phyloP scores from a whole-genome alignment of 2,797 vertebrate genomes.

The Pagetopsis macropterus region DNA sequence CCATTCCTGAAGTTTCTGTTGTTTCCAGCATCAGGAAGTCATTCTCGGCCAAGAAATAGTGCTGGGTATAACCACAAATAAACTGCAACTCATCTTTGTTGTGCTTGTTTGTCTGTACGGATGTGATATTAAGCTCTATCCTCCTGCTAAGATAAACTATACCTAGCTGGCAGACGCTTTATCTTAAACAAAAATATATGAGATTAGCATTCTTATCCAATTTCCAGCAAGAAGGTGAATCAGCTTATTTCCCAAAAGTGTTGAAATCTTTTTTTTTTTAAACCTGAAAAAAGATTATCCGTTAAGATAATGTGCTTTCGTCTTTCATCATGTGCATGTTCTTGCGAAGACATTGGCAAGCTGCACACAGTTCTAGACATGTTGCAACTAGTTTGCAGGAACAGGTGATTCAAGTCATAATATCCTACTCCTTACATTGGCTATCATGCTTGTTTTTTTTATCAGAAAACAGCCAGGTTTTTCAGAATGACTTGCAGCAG shows the following conservation, averaged over 20 bases:
- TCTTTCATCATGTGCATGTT: neutral
- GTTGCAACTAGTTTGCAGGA: constrained; percentile 44
- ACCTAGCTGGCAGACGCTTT: neutral
- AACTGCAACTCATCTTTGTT: neutral
- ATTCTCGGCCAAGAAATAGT: too few relatives aligned
- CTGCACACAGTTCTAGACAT: constrained; percentile 23
- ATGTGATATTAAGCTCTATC: neutral
- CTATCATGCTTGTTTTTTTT: neutral
- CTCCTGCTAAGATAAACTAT: neutral
- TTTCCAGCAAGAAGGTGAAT: neutral
- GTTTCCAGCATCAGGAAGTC: too few relatives aligned
- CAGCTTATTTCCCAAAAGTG: neutral
- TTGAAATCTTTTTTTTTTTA: neutral
- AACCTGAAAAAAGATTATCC: neutral
- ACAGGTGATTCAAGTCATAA: constrained; percentile 22
- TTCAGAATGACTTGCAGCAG: neutral
- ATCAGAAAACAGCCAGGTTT: neutral
- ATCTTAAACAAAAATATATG: neutral
- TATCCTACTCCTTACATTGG: neutral
- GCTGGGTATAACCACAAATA: neutral
- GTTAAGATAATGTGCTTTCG: neutral
- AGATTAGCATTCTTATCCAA: neutral
- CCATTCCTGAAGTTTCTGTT: too few relatives aligned
- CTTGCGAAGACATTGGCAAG: neutral
- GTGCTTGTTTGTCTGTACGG: neutral